Evolutionary conservation across 2,797 vertebrate species (phyloP), one percentile per base, ranked within the genome.

Genomic region (Lagorchestes hirsutus): DNA sequence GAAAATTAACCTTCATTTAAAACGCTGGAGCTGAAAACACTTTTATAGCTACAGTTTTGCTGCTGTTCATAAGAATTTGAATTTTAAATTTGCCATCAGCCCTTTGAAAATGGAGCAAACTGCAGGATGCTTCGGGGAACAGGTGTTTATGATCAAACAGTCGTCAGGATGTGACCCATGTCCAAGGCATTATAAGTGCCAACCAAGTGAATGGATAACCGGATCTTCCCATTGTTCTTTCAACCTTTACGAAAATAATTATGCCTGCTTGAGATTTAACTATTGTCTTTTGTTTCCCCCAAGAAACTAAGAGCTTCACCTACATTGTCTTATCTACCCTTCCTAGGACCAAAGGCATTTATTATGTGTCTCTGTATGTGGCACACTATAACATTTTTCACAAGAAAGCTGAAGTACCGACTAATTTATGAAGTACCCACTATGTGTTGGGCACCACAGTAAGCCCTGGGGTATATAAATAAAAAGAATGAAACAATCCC

Each of bases 1-100:
- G 95, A 98, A 98, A 98, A 98, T 96, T 97, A 98, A 97, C 94
- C 90, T 97, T 98, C 97, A 95, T 97, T 96, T 96, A 97, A 98
- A 98, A 94, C 16, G 95, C 55, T 50, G 93, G 59, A 95, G 90
- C 95, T 95, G 95, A 10, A 93, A 98, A 96, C 95, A 96, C 92
- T 98, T 98, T 98, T 95, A 92, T 74, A 92, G 67, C 92, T 97
- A 29, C 40, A 2, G 96, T 98, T 96, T 95, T 59, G 95, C 93
- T 56, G 95, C 92, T 62, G 62, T 29, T 97, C 95, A 90, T 1
- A 27, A 96, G 94, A 97, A 96, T 91, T 95, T 97, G 92, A 95
- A 97, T 97, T 93, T 98, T 98, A 98, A 98, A 98, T 98, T 97
- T 97, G 92, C 92, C 24, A 90, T 90, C 92, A 0, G 0, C 40